These are phyloP conservation scores for Acrobasis repandana DNA, from an alignment of 2,888 invertebrate species.

Conservation along the genomic window DNA sequence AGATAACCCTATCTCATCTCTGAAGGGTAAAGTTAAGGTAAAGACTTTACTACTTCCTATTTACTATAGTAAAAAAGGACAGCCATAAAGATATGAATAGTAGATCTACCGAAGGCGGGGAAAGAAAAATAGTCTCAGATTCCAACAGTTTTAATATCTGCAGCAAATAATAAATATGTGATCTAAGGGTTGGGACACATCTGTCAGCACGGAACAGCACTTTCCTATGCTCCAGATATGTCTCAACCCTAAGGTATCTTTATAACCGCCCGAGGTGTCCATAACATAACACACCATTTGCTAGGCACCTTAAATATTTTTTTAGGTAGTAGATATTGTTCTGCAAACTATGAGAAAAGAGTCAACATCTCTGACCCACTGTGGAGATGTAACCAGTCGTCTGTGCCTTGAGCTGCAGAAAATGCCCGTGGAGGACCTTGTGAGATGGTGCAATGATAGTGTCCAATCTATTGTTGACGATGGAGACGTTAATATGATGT, in stretches of 20 bases:
- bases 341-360: conserved; percentile 60
- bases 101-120: too few species aligned
- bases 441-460: conserved; percentile 66
- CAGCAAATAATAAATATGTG: too few species aligned
- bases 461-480: conserved; percentile 71
- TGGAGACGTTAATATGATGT: conserved; percentile 75
- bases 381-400: conserved; percentile 62
- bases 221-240: too few species aligned
- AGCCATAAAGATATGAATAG: too few species aligned
- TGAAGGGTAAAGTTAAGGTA: conserved; percentile 59
- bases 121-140: too few species aligned
- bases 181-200: too few species aligned
- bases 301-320: not conserved
- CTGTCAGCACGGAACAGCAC: too few species aligned
- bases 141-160: too few species aligned
- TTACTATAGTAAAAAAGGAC: too few species aligned
- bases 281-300: too few species aligned
- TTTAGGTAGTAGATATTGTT: conserved; percentile 59
- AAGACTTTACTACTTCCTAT: conserved; percentile 13
- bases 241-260: too few species aligned
- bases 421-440: conserved; percentile 52
- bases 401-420: conserved; percentile 63
- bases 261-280: too few species aligned
- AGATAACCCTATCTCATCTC: conserved; percentile 41
- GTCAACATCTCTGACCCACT: conserved; percentile 64